Base-by-base conservation (phyloP, 1,140 invertebrate species). In the Eufriesea mexicana region DNA sequence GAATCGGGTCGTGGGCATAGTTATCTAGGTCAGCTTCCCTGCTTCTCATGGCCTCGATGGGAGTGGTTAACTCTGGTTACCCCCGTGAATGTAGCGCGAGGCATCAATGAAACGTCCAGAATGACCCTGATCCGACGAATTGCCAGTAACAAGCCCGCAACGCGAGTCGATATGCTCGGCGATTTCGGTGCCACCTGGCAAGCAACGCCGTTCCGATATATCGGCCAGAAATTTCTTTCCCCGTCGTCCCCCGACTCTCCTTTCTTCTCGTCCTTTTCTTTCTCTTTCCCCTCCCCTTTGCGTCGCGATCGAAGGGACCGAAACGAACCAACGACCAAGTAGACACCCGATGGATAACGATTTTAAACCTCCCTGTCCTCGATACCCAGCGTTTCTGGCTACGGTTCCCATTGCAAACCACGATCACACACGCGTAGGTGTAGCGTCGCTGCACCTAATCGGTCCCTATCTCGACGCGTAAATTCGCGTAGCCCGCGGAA, bases 11-110 rank as follows among this genome's bases (percentile, higher is more conserved):
- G 84, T 76, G 78, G 64, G 81, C 79, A 84, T 84, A 84, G 83
- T 83, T 90, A 92, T 91, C 87, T 91, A 84, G 91, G 91, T 92
- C 91, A 91, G 84, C 89, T 88, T 89, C 81, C 73, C 78, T 87
- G 87, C 79, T 84, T 85, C 80, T 87, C 88, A 79, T 83, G 78
- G 64, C 77, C 89, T 81, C 86, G 80, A 87, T 90, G 89, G 71
- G 81, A 86, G 67, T 81, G 83, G 79, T 84, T 86, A 72, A 89
- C 78, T 86, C 81, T 79, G 70, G 81, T 89, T 89, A 71, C 77
- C 79, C 51, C 83, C 79, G 78, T 88, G 87, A 89, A 89, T 86
- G 88, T 77, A 74, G 68, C 71, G 57, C 74, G 23, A 61, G 59
- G 77, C 79, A 86, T 90, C 89, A 90, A 90, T 87, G 85, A 90